Percentiles rank a stretch among this genome's conserved stretches.
Evolutionary conservation across 2,888 invertebrate species (phyloP).

Genomic region (Drosophila pseudotalamancana): DNA sequence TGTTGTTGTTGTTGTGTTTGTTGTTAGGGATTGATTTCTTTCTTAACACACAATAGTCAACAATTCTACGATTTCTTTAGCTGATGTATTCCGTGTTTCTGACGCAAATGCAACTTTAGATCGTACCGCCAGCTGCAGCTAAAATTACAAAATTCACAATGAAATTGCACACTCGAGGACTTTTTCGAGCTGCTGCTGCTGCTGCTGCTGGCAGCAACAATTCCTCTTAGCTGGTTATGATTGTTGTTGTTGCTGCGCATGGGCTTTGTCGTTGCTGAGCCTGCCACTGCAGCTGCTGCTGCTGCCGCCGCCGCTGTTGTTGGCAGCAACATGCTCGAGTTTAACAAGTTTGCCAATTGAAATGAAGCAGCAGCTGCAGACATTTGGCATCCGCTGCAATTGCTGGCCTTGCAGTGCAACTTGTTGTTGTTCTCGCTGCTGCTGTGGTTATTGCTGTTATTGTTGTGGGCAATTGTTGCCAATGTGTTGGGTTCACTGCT

Average conservation of each 20-base stretch:
- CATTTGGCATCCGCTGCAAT: constrained; percentile 81
- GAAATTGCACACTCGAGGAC: constrained; percentile 76
- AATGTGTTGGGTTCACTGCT: constrained; percentile 5
- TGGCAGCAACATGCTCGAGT: constrained; percentile 78
- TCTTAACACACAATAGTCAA: no score
- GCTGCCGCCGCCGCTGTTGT: constrained; percentile 47
- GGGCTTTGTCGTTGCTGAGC: constrained; percentile 17
- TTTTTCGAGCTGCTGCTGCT: constrained; percentile 62
- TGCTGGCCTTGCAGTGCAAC: constrained; percentile 55
- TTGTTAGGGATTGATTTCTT: no score
- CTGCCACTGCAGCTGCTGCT: constrained; percentile 11
- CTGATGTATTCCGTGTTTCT: constrained; percentile 84
- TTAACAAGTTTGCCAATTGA: constrained; percentile 82
- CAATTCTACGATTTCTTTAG: constrained; percentile 82
- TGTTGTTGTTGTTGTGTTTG: no score
- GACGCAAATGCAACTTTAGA: constrained; percentile 84
- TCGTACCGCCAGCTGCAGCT: constrained; percentile 84
- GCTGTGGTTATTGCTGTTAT: constrained; percentile 29
- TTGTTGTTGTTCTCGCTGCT: constrained; percentile 38
- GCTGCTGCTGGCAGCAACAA: neutral
- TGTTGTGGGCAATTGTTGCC: constrained; percentile 19
- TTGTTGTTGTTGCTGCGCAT: constrained; percentile 19
- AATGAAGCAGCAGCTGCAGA: constrained; percentile 81
- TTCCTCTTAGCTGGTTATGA: neutral
- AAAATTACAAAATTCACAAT: constrained; percentile 83